These are phyloP conservation scores for Channa striata DNA, from an alignment of 2,797 vertebrate species.

Conservation along the genomic window DNA sequence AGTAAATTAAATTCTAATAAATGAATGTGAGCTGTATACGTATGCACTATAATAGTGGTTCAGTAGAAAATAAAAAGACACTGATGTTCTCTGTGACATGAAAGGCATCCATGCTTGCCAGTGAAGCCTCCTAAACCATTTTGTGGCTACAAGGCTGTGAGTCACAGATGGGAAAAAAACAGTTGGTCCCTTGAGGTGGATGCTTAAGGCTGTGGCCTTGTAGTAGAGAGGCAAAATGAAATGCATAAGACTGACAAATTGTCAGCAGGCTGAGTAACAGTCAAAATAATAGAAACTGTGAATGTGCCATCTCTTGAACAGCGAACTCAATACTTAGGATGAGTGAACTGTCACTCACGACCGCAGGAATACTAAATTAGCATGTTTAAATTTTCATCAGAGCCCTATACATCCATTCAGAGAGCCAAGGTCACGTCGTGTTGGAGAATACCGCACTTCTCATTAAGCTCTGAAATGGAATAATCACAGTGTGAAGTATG, in stretches of 20 bases:
- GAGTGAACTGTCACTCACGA: conserved; percentile 27
- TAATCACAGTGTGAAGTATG: conserved; percentile 40
- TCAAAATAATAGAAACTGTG: conserved; percentile 13
- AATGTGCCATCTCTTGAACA: conserved; percentile 4
- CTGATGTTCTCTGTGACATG: conserved; percentile 18
- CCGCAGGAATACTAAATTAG: conserved; percentile 56
- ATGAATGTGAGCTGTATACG: conserved; percentile 9
- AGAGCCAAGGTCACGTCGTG: conserved; percentile 72
- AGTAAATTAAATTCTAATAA: conserved; percentile 13
- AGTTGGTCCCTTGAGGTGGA: conserved; percentile 50
- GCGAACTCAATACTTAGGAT: neutral
- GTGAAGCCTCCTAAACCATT: conserved; percentile 44
- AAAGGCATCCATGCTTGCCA: conserved; percentile 3
- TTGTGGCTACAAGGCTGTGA: conserved; percentile 46
- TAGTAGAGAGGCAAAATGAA: conserved; percentile 26
- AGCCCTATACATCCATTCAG: conserved; percentile 43
- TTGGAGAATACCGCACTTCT: conserved; percentile 73
- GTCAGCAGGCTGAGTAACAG: conserved; percentile 11
- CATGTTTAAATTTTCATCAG: conserved; percentile 66
- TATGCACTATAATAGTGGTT: neutral
- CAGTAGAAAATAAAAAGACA: conserved; percentile 30
- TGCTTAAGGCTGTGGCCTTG: conserved; percentile 43
- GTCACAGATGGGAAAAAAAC: conserved; percentile 42
- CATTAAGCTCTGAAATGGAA: conserved; percentile 69
- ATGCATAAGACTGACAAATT: conserved; percentile 10